Base-by-base conservation (phyloP, 2,888 invertebrate species). In the Lapara coniferarum region DNA sequence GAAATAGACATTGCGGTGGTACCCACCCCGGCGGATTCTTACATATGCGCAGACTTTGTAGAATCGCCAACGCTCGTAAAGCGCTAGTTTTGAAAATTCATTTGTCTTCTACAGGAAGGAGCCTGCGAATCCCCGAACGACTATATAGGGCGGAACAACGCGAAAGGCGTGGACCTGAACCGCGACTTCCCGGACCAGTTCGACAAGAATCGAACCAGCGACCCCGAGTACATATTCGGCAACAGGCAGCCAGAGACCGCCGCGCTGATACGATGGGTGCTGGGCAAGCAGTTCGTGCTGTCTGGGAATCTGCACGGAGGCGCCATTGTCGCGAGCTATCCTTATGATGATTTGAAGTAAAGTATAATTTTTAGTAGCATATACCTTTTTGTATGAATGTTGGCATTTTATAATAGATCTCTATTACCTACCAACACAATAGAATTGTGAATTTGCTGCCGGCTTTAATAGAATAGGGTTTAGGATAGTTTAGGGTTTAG, bases 221-320 rank as follows among this genome's bases (percentile, higher is more conserved):
- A 89, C 16, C 89, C 90, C 55, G 92, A 92, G 30, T 95, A 94
- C 67, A 84, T 96, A 69, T 91, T 94, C 71, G 91, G 92, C 0
- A 94, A 94, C 0, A 94, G 97, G 57, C 97, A 99, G 85, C 97
- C 97, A 1, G 99, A 99, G 94, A 98, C 98, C 0, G 85, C 95
- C 14, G 97, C 98, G 5, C 93, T 98, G 78, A 98, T 98, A 95
- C 95, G 96, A 57, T 99, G 98, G 98, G 97, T 99, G 59, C 92
- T 96, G 69, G 95, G 95, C 13, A 96, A 97, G 80, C 98, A 98
- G 69, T 99, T 99, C 86, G 98, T 98, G 51, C 93, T 99, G 66
- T 99, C 98, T 0, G 98, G 97, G 2, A 99, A 99, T 89, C 94
- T 99, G 66, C 99, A 99, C 86, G 99, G 98, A n/a, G 99, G 99